Evolutionary conservation across 2,113 vertebrate genomes (phyloP), one percentile per base, ranked within the genome.

Genomic region (Rhegmatorhina hoffmannsi): DNA sequence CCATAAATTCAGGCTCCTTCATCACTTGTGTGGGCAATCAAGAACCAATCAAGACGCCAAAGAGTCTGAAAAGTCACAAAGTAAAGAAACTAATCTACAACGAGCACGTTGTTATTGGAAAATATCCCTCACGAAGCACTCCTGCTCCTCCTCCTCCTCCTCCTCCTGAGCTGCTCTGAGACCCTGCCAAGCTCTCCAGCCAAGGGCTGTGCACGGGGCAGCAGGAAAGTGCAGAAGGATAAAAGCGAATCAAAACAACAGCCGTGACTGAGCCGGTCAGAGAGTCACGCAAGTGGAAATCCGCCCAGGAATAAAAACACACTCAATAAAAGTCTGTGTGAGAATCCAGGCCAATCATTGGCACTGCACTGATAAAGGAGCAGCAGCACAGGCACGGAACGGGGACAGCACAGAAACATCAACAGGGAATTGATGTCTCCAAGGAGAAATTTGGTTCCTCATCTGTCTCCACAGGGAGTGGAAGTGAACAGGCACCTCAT

Each of bases 121-220:
- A 93, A 90, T 55, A 90, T 38, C 74, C 88, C 69, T 90, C 63
- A 46, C 80, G 72, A 81, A 91, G 34, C 59, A 70, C 68, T 90
- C 38, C 38, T 38, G 9, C 38, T 38, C 38, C 38, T 38, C 38
- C 38, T 38, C 29, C 34, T 70, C 73, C 75, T 94, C 74, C 75
- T 94, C 87, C 75, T 94, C 87, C 63, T 52, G 75, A 86, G 70
- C 43, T 84, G 16, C 43, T 91, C 79, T 76, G 47, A 86, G 63
- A 50, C 26, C 50, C 59, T 8, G 69, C 64, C 88, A 92, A 86
- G 80, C 36, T 68, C 49, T 81, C 90, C 67, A 90, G 85, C 6
- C 1, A 0, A 10, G 25, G 75, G 64, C 86, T 86, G 76, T 70
- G 19, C 13, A 77, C 86, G 72, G 85, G 88, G 82, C 79, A 95